These are phyloP conservation scores for Sminthopsis crassicaudata DNA, from an alignment of 2,113 vertebrate species.

Conservation along the genomic window DNA sequence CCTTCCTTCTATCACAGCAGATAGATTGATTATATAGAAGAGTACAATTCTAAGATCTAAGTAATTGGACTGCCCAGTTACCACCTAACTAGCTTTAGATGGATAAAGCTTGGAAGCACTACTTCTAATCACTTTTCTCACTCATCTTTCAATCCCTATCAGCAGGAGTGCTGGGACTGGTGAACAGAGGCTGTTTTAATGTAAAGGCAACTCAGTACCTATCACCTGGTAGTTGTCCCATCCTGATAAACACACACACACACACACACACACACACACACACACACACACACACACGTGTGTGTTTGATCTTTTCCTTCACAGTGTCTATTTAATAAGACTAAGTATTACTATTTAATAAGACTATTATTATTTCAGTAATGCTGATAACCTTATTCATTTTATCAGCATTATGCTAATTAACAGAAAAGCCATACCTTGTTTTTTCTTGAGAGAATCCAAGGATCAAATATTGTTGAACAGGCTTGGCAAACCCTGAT, in stretches of 20 bases:
- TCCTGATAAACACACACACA: background rate
- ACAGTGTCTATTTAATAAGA: background rate
- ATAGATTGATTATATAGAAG: background rate
- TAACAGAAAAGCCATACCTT: constrained; percentile 77
- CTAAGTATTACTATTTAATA: background rate
- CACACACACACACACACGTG: background rate
- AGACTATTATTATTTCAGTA: background rate
- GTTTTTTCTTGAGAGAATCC: constrained; percentile 84
- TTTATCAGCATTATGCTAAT: constrained; percentile 79
- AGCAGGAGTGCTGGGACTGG: background rate
- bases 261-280: background rate
- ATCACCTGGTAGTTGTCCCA: background rate
- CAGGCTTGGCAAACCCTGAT: constrained; percentile 80
- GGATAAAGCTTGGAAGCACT: background rate
- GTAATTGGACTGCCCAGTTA: background rate
- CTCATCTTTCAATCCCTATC: background rate
- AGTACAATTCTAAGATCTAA: background rate
- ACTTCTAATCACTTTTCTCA: background rate
- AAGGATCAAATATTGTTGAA: constrained; percentile 82
- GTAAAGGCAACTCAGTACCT: background rate
- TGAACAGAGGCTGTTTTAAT: background rate
- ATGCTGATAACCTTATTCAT: background rate
- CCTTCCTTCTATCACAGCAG: background rate
- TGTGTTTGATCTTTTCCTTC: background rate
- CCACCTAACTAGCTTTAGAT: background rate